Percentiles rank a stretch among this genome's conserved stretches.
phyloP scores from a whole-genome alignment of 2,888 invertebrate genomes.

The Scrobipalpa costella region DNA sequence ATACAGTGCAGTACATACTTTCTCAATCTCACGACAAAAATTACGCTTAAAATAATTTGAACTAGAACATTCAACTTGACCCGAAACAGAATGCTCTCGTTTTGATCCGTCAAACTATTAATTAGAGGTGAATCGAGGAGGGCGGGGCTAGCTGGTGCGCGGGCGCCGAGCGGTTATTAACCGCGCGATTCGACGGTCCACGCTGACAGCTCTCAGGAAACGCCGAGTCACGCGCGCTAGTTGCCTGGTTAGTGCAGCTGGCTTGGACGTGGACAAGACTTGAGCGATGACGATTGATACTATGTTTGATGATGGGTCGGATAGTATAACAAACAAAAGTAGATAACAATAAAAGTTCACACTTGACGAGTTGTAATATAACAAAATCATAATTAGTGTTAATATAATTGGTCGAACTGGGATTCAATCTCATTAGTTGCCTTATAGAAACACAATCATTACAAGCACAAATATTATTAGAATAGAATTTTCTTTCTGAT shows the following conservation, averaged over 20 bases:
- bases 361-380: too few species aligned
- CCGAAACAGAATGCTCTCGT: slow-evolving; percentile 5
- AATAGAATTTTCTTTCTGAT: background rate
- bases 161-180: background rate
- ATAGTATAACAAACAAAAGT: background rate
- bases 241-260: slow-evolving; percentile 69
- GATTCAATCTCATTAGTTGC: too few species aligned
- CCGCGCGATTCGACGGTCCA: slow-evolving; percentile 11
- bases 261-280: background rate
- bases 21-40: too few species aligned
- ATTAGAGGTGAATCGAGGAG: background rate
- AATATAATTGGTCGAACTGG: too few species aligned
- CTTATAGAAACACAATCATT: too few species aligned
- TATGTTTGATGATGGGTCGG: background rate
- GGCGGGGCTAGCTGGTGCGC: background rate
- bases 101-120: background rate
- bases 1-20: too few species aligned
- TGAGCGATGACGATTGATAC: background rate
- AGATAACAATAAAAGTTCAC: background rate
- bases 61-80: background rate
- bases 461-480: too few species aligned
- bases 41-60: too few species aligned
- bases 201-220: slow-evolving; percentile 41
- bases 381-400: too few species aligned
- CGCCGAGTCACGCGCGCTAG: slow-evolving; percentile 75